Base-by-base conservation (phyloP, 2,797 vertebrate species). In the Eutrigla gurnardus region DNA sequence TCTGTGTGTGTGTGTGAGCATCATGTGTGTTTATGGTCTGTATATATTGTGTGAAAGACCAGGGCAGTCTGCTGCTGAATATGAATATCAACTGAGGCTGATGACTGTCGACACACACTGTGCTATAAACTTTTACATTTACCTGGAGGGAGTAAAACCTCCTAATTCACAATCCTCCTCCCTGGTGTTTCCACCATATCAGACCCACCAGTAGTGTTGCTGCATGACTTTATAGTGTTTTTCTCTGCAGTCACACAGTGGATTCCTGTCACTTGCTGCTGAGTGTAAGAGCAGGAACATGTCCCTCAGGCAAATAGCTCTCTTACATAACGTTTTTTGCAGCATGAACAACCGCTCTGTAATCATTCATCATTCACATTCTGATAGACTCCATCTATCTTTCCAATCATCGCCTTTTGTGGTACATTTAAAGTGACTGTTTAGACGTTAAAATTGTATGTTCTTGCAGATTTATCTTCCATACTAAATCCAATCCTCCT, bases 21-120 rank as follows among this genome's bases (percentile, higher is more conserved):
- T 78, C 50, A 57, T 54, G 13, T 89, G 84, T 70, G 61, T 55
- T 60, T 46, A 64, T 57, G 52, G 45, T 65, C 36, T 78, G 72
- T 69, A 55, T 65, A 66, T 70, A n/a, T 35, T 72, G n/a, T 74
- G 57, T 70, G 54, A 54, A 70, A 62, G 65, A 55, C 73, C 14
- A 25, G 25, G 25, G 25, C 25, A 37, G 49, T 49, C 53, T 73
- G 65, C 47, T 46, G 42, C 66, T 45, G 61, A 77, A 77, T 70
- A 50, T 71, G 58, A 62, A 50, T 33, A 66, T 13, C 52, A 67
- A 77, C 13, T 70, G 39, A 52, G 15, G n/a, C 13, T 45, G 15
- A 25, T 40, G 47, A 39, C 33, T 70, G 52, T 47, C 64, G 68
- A 71, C 50, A 52, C 33, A 46, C 33, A 14, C 49, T 8, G 11